Evolutionary conservation across 2,113 vertebrate genomes (phyloP).

Genomic region (Coregonus clupeaformis): DNA sequence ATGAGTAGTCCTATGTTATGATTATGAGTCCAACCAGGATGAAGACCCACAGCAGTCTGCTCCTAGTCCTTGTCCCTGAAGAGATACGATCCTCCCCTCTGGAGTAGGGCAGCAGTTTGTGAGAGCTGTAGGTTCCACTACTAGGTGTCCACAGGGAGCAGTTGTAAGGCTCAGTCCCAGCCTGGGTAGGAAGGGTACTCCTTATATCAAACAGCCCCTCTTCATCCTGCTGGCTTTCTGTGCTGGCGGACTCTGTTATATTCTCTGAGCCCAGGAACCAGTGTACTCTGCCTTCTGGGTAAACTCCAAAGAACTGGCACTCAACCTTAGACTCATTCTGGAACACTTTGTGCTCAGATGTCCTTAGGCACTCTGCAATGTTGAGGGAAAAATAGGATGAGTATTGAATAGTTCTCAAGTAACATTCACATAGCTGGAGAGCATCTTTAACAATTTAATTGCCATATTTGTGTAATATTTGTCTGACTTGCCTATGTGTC

Average conservation of each 20-base stretch:
- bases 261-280: not conserved
- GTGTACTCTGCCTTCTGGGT: not conserved
- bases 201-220: not conserved
- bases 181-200: not conserved
- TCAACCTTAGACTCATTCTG: not conserved
- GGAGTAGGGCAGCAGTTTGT: not conserved
- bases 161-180: not conserved
- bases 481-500: no score
- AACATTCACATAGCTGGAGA: no score
- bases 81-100: not conserved
- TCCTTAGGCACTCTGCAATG: not conserved
- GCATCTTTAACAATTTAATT: no score
- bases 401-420: not conserved
- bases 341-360: not conserved
- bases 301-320: not conserved
- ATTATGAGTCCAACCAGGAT: not conserved
- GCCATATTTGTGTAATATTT: no score
- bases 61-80: not conserved
- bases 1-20: not conserved
- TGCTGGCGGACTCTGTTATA: not conserved
- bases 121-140: not conserved
- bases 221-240: not conserved
- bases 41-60: not conserved
- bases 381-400: not conserved
- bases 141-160: constrained; percentile 1